These are phyloP conservation scores for Microctonus aethiopoides DNA, from an alignment of 2,888 invertebrate genomes.

Conservation along the genomic window DNA sequence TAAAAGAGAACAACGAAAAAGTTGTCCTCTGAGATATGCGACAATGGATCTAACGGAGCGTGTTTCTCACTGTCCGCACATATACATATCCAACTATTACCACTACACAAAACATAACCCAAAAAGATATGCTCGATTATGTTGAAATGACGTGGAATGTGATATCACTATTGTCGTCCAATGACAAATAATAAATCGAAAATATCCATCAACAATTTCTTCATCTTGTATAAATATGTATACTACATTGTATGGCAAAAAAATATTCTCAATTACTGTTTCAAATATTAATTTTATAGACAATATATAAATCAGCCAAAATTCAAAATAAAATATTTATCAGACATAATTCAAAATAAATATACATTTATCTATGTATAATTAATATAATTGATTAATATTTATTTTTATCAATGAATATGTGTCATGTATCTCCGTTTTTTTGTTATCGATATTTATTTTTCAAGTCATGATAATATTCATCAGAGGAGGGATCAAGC, in stretches of 20 bases:
- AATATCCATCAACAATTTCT: constrained; percentile 40
- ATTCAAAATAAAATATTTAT: neutral
- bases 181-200: constrained; percentile 19
- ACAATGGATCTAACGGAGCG: constrained; percentile 42
- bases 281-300: neutral
- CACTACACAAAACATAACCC: neutral
- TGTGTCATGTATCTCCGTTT: neutral
- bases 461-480: neutral
- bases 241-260: constrained; percentile 47
- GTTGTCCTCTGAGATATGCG: constrained; percentile 27
- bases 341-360: neutral
- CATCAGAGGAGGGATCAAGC: neutral
- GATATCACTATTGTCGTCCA: constrained; percentile 28
- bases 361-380: constrained; percentile 2
- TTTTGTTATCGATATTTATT: neutral
- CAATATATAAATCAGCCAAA: neutral
- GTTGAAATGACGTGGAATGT: constrained; percentile 49
- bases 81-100: neutral
- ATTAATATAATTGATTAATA: neutral
- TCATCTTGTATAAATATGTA: no score
- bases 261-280: neutral
- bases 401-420: no score
- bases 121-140: constrained; percentile 44
- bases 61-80: neutral
- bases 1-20: constrained; percentile 21